Conservation (phyloP, 2,888 invertebrate genomes). For the Trissolcus japonicus region DNA sequence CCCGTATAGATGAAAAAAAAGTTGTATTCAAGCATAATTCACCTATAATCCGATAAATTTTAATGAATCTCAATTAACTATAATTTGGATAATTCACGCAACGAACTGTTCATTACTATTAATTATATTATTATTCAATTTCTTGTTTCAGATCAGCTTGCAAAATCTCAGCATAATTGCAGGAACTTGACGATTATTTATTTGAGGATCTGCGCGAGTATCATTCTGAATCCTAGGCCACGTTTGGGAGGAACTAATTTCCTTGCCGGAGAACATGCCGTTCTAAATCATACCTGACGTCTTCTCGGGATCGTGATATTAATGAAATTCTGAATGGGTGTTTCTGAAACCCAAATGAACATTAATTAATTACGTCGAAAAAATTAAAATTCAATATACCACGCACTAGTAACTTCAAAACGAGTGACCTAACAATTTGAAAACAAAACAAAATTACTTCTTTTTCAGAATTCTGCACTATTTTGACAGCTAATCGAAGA, state of each 20-base stretch:
- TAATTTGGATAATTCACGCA: too few relatives aligned
- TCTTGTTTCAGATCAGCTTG: too few relatives aligned
- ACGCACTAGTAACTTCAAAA: background rate
- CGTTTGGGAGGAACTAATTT: background rate
- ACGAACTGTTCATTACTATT: too few relatives aligned
- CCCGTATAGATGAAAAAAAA: conserved; percentile 23
- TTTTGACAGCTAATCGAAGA: background rate
- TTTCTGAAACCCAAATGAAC: conserved; percentile 9
- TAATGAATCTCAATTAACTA: too few relatives aligned
- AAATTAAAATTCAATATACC: background rate
- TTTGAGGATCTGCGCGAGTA: too few relatives aligned
- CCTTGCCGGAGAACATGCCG: background rate
- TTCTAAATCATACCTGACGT: conserved; percentile 11
- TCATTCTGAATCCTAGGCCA: background rate
- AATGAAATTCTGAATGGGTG: conserved; percentile 3
- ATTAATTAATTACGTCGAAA: conserved; percentile 3
- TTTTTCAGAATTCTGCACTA: background rate
- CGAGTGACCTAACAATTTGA: background rate
- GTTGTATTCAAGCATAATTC: conserved; percentile 13
- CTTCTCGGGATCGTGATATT: background rate
- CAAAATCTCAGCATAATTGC: too few relatives aligned
- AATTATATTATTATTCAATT: too few relatives aligned
- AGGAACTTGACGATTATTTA: too few relatives aligned
- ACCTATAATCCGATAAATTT: conserved; percentile 2
- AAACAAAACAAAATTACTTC: background rate